Percentiles rank a stretch among this genome's conserved stretches.
These are phyloP conservation scores for Sminthurides aquaticus DNA, from an alignment of 2,888 invertebrate species.

Conservation along the genomic window DNA sequence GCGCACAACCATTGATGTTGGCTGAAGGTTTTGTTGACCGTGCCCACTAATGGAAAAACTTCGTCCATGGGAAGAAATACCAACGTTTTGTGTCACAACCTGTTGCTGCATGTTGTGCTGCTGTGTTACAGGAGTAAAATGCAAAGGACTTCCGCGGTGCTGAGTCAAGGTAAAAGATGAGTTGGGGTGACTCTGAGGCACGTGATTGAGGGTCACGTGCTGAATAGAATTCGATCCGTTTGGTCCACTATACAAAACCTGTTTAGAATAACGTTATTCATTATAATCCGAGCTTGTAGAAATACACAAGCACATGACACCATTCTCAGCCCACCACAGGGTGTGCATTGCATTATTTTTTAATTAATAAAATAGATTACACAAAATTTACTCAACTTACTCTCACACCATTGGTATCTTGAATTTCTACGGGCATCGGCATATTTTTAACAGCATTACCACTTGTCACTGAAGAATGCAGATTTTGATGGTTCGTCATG, in stretches of 20 bases:
- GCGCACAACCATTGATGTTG: not conserved
- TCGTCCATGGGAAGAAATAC: not conserved
- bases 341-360: too few relatives aligned
- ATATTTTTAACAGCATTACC: constrained; percentile 13
- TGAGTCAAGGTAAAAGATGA: constrained; percentile 29
- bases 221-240: constrained; percentile 26
- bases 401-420: constrained; percentile 35
- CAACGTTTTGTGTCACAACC: not conserved
- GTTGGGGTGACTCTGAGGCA: constrained; percentile 19
- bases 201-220: constrained; percentile 23
- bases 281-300: not conserved
- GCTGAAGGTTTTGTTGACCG: not conserved
- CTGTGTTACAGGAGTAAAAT: constrained; percentile 12
- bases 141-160: constrained; percentile 24
- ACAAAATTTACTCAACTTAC: constrained; percentile 27
- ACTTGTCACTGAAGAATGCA: not conserved
- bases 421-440: constrained; percentile 32
- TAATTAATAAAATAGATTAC: too few relatives aligned
- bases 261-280: not conserved
- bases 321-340: too few relatives aligned
- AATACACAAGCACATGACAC: too few relatives aligned
- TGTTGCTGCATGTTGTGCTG: constrained; percentile 14
- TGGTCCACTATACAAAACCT: constrained; percentile 42
- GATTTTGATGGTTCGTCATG: too few relatives aligned
- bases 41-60: not conserved